Percentiles rank a stretch among this genome's conserved stretches.
Conservation (phyloP, 2,797 vertebrate genomes). For the Danio tinwini region DNA sequence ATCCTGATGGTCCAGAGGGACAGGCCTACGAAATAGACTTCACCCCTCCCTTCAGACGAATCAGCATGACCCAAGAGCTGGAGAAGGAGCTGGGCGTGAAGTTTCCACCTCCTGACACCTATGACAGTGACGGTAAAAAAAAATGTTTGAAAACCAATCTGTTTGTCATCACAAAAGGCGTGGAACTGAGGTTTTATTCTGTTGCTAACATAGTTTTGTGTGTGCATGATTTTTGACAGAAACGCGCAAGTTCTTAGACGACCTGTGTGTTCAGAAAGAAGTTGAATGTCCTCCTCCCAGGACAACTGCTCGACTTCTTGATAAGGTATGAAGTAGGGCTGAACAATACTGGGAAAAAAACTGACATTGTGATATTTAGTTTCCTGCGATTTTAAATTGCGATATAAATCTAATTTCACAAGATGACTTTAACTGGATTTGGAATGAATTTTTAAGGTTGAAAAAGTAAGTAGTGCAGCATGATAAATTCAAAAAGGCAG, state of each 20-base stretch:
- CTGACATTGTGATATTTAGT: no score
- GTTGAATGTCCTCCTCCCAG: conserved; percentile 92
- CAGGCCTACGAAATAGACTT: conserved; percentile 91
- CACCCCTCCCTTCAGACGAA: conserved; percentile 90
- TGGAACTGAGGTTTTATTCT: neutral
- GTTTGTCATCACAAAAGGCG: neutral
- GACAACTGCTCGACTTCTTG: conserved; percentile 94
- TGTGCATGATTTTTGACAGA: conserved; percentile 76
- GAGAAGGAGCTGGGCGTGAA: conserved; percentile 89
- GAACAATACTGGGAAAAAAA: neutral
- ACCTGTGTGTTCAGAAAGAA: conserved; percentile 85
- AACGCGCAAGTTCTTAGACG: conserved; percentile 91
- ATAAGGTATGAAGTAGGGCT: conserved; percentile 81
- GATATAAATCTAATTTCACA: no score
- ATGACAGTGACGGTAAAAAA: conserved; percentile 74
- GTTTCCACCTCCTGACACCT: conserved; percentile 84
- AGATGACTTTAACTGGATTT: no score
- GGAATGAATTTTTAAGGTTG: no score
- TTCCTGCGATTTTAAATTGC: no score
- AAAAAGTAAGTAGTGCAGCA: no score
- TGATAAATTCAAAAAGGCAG: no score
- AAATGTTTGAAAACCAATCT: neutral
- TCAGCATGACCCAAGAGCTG: conserved; percentile 91
- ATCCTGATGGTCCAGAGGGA: conserved; percentile 94
- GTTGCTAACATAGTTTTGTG: neutral